Evolutionary conservation across 2,113 vertebrate genomes (phyloP), one percentile per base, ranked within the genome.

Genomic region (Saccopteryx leptura): DNA sequence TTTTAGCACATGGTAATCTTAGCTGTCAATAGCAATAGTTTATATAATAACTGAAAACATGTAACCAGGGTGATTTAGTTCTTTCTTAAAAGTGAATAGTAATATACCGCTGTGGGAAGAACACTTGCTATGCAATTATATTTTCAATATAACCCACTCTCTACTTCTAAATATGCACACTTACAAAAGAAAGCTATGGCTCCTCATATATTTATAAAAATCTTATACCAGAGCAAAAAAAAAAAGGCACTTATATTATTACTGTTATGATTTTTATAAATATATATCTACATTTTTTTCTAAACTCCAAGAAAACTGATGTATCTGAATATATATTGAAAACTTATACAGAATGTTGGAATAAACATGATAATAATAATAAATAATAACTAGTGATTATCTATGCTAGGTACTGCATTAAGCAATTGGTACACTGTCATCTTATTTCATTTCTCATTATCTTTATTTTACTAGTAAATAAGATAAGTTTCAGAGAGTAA

Each of bases 401-500:
- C 11, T 91, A 72, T 87, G 8, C 4, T 18, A 50, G 23, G 58
- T 14, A 86, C 18, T 86, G n/a, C 61, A 6, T 17, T 94, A 69
- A 94, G 28, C 11, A 18, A 4, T 87, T 74, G 50, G 26, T 19
- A 31, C 7, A 54, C 61, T 39, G 60, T 21, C 39, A 65, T 60
- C 28, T 75, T n/a, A 66, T 65, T 82, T 79, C 65, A 66, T 60
- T 96, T 75, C 0, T 66, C 50, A 71, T 72, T 78, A 71, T n/a
- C 9, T 66, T 88, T 69, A 71, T 58, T 82, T 89, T 86, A 39
- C 26, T 83, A 63, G 33, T 60, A 23, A 83, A 33, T 4, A 96
- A 79, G 23, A 46, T 60, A 56, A 93, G 21, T 66, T 93, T 93
- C 12, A 12, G 26, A 86, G 23, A 89, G n/a, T 79, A 90, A 90